Base-by-base conservation (phyloP, 2,113 vertebrate species). In the Psilopsiagon aymara region DNA sequence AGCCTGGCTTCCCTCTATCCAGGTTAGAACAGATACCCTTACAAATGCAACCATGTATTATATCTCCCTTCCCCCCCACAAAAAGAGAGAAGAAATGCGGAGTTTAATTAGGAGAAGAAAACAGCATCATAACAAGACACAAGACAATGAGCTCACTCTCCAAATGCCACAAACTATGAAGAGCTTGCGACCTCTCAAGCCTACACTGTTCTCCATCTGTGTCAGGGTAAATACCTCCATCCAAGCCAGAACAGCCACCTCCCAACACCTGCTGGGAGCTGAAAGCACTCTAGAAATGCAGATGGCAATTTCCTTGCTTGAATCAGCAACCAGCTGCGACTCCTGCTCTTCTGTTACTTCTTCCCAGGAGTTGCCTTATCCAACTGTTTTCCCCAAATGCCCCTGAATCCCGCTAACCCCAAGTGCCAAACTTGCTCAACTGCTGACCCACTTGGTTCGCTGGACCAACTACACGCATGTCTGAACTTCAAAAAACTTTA, bases 401-500 rank as follows among this genome's bases (percentile, higher is more conserved):
- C 75, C 69, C 90, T 24, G 55, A 71, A 31, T 64, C 27, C n/a
- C 0, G 0, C 17, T 66, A 92, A 90, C 29, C 11, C 47, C 4
- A 7, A 64, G 55, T 5, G 37, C 43, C 29, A 88, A 62, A 73
- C 21, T 75, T 84, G 33, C 51, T 82, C 52, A 76, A 29, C 35
- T 46, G 67, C 63, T 66, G 76, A 62, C 52, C 1, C 10, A 37
- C 28, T 66, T 1, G 3, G 66, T n/a, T 78, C 31, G 79, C 4
- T 82, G 80, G 69, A 68, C 57, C 59, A 77, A 86, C 82, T 77
- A 46, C 78, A 95, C 0, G 43, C 90, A 66, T 49, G 49, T 87
- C 70, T 93, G 90, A 89, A 84, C 90, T 82, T 91, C 93, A 92
- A 90, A 96, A 92, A 62, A 64, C n/a, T 46, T 51, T 25, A 83